These are phyloP conservation scores for Cantharis rufa DNA, from an alignment of 2,888 invertebrate species.

Conservation along the genomic window DNA sequence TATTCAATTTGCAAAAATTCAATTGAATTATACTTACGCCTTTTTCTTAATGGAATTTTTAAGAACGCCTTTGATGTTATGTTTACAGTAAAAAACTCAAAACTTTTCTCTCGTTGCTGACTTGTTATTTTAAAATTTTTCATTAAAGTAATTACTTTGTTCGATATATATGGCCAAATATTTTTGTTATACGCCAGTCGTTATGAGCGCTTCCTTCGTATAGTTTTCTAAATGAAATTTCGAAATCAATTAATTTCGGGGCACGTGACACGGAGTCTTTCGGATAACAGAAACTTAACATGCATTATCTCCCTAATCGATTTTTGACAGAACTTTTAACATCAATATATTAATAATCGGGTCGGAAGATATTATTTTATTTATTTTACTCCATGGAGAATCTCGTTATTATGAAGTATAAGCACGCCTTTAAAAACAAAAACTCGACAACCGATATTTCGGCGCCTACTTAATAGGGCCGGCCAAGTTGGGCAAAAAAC, in stretches of 20 bases:
- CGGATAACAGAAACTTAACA: constrained; percentile 15
- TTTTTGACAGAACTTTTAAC: constrained; percentile 21
- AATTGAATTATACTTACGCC: constrained; percentile 16
- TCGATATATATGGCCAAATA: background rate
- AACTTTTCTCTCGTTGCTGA: constrained; percentile 5
- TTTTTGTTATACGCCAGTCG: background rate
- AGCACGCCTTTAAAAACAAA: constrained; percentile 49
- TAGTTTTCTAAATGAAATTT: background rate
- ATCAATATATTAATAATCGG: constrained; percentile 40
- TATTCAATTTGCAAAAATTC: constrained; percentile 24
- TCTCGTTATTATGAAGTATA: constrained; percentile 43
- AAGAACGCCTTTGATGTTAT: constrained; percentile 17
- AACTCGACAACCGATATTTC: constrained; percentile 46
- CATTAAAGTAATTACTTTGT: background rate
- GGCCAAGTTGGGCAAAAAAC: constrained; percentile 22
- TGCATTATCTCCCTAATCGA: constrained; percentile 14
- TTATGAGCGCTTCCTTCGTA: background rate
- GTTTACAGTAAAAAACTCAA: background rate
- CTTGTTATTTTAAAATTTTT: background rate
- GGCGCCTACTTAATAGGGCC: constrained; percentile 40
- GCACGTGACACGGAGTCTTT: background rate
- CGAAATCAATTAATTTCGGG: background rate
- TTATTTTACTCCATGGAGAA: constrained; percentile 48
- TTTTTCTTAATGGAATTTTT: constrained; percentile 16
- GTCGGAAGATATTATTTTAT: constrained; percentile 50